A percentile compares a stretch with the other conserved stretches of the same genome.
phyloP scores from a whole-genome alignment of 2,797 vertebrate genomes.

The Labroides dimidiatus region DNA sequence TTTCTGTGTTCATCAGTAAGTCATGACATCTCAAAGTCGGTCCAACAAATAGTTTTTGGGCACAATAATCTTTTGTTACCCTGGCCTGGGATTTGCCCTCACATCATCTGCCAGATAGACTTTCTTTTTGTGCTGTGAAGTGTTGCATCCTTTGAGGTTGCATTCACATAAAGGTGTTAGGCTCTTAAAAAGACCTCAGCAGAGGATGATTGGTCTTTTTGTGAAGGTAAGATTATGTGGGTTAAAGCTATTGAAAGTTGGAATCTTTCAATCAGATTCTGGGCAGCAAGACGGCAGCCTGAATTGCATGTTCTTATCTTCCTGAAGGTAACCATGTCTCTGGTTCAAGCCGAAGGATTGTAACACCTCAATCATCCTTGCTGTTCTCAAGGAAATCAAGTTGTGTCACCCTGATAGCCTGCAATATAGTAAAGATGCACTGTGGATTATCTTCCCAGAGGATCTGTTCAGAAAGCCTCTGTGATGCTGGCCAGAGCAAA shows the following conservation, averaged over 20 bases:
- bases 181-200: not conserved
- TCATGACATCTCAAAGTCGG: not conserved
- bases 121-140: not conserved
- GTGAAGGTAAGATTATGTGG: not conserved
- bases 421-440: not conserved
- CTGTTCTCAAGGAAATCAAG: slow-evolving; percentile 15
- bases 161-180: not conserved
- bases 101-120: not conserved
- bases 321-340: not conserved
- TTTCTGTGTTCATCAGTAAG: not conserved
- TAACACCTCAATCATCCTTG: not conserved
- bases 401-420: not conserved
- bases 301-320: slow-evolving; percentile 20
- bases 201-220: slow-evolving; percentile 15
- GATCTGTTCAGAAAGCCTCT: too few relatives aligned
- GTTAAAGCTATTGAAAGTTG: slow-evolving; percentile 25
- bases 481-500: too few relatives aligned
- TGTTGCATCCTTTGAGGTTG: not conserved
- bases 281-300: not conserved
- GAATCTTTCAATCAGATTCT: slow-evolving; percentile 8
- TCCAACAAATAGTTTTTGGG: not conserved
- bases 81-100: not conserved
- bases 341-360: not conserved
- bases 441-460: not conserved
- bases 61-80: not conserved